Percentiles rank a stretch among this genome's conserved stretches.
Evolutionary conservation across 1,140 invertebrate species (phyloP).

Genomic region (Melanaphis sacchari): DNA sequence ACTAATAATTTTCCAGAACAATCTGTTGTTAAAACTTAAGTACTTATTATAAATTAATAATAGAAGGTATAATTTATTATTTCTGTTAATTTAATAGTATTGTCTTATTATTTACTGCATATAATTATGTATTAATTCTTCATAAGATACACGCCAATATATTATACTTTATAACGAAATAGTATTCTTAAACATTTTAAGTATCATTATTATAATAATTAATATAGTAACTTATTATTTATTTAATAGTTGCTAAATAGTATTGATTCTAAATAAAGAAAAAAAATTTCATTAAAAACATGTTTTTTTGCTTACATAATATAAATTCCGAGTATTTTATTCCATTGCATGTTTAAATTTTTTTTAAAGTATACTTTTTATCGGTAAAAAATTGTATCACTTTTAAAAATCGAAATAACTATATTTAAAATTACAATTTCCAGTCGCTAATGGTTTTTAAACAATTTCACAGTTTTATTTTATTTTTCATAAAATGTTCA

Average conservation of each 20-base stretch:
- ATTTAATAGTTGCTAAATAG: background rate
- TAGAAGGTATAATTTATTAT: background rate
- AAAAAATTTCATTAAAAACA: background rate
- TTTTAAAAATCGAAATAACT: background rate
- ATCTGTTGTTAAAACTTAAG: too few species aligned
- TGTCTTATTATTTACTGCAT: background rate
- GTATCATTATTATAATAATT: too few species aligned
- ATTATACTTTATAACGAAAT: too few species aligned
- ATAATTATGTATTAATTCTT: too few species aligned
- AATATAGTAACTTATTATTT: background rate
- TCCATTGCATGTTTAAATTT: background rate
- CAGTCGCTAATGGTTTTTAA: background rate
- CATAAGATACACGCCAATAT: too few species aligned
- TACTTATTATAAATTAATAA: background rate
- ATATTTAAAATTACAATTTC: background rate
- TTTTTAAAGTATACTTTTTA: background rate
- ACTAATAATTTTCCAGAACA: too few species aligned
- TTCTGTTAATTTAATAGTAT: background rate
- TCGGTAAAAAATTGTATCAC: background rate
- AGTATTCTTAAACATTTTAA: too few species aligned
- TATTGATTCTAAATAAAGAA: background rate
- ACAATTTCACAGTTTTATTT: background rate
- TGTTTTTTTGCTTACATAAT: background rate
- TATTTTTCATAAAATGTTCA: background rate
- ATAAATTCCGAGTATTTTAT: background rate